These are phyloP conservation scores for Mesocricetus auratus DNA, from an alignment of 2,113 vertebrate genomes.

Conservation along the genomic window DNA sequence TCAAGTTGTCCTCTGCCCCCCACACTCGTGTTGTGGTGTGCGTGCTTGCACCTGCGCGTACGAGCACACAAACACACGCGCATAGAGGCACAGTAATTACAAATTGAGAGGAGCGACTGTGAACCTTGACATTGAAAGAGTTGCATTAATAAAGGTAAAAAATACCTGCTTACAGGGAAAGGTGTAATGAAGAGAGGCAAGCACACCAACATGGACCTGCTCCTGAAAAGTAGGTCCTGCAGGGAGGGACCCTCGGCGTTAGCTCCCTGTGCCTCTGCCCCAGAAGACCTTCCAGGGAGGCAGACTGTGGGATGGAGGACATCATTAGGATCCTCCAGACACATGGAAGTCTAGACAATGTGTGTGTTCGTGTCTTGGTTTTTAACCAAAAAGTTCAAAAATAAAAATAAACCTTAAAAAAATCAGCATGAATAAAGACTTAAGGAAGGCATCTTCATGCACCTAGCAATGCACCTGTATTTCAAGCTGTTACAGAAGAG, in stretches of 20 bases:
- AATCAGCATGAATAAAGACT: not conserved
- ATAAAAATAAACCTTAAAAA: not conserved
- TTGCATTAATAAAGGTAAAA: not conserved
- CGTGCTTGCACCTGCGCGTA: rapidly evolving
- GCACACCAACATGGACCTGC: too few species aligned
- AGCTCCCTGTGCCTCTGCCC: not conserved
- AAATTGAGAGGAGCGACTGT: not conserved
- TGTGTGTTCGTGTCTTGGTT: not conserved
- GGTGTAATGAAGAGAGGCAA: not conserved
- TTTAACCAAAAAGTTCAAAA: not conserved
- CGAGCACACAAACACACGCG: not conserved
- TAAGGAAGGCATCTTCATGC: not conserved
- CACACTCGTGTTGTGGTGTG: not conserved
- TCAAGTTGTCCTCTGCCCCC: not conserved
- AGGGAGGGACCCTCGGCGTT: not conserved
- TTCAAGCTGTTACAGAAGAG: not conserved
- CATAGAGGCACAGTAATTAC: too few species aligned
- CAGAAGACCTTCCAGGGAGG: not conserved
- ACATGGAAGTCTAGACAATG: not conserved
- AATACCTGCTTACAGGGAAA: not conserved
- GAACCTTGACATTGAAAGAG: not conserved
- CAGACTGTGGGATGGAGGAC: not conserved
- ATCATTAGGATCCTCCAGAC: not conserved
- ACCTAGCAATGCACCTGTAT: not conserved
- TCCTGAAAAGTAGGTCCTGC: not conserved